Evolutionary conservation across 2,113 vertebrate genomes (phyloP), one percentile per base, ranked within the genome.

Genomic region (Tor tambroides): DNA sequence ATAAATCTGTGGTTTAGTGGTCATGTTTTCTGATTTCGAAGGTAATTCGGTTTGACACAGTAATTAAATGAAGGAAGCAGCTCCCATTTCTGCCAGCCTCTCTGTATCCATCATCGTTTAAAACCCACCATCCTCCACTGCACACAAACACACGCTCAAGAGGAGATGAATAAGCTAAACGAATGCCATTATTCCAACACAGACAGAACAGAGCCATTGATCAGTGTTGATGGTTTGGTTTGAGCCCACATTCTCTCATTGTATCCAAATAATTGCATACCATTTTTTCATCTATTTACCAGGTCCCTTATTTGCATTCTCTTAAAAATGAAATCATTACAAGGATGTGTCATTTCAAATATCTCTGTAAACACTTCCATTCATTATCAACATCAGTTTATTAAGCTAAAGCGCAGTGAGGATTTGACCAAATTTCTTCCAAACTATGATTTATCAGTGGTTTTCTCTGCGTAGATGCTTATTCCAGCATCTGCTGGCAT

Each of bases 81-180:
- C 96, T 95, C 94, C 95, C 93, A 95, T 96, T 96, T 96, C 95
- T 95, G 95, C 92, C 92, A 90, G 94, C 91, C 94, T 97, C 96
- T 95, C 94, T 92, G 93, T 95, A 96, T 96, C 96, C 94, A 96
- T 97, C 96, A 95, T 96, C 88, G 94, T 97, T 96, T 96, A 93
- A 93, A 95, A 94, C 95, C 95, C 95, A 94, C 95, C 94, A 93
- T 95, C 95, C 93, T 94, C 91, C 89, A 92, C 92, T 93, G 92
- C 83, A 94, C 93, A 95, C 95, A 96, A 96, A 96, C 95, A 96
- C 95, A 95, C 94, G 91, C 95, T 95, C 96, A 96, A 95, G 94
- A 94, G 96, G 95, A 96, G 95, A 96, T 96, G 96, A 96, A 96
- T 96, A 96, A 96, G 95, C 96, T 97, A 96, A 97, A 96, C 92